Evolutionary conservation across 2,113 vertebrate genomes (phyloP).

Genomic region (Tyto alba): DNA sequence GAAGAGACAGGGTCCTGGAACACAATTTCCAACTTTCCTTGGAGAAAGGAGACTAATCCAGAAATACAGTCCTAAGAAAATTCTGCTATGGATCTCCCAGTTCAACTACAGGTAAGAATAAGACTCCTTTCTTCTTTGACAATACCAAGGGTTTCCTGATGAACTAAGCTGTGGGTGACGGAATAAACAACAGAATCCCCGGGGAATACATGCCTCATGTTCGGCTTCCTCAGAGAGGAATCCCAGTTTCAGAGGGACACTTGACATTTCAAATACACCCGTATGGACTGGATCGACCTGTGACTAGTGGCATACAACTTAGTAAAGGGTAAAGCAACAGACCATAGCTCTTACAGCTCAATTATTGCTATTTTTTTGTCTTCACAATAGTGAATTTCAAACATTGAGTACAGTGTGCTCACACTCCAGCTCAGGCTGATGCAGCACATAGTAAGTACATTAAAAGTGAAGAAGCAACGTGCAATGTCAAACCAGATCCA

Average conservation of each 20-base stretch:
- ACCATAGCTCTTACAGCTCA: neutral
- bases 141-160: neutral
- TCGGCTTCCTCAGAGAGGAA: neutral
- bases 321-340: neutral
- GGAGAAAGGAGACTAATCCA: neutral
- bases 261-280: neutral
- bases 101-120: neutral
- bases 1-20: neutral
- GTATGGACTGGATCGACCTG: accelerated
- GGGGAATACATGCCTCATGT: accelerated
- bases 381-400: neutral
- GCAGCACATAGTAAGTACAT: neutral
- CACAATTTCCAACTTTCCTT: neutral
- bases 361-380: too few species aligned
- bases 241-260: neutral
- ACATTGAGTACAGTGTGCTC: neutral
- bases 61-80: neutral
- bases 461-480: neutral
- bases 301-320: neutral
- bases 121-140: neutral
- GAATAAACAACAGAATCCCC: neutral
- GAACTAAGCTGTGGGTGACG: neutral
- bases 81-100: neutral
- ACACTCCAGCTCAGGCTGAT: neutral
- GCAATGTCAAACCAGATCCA: neutral